Evolutionary conservation across 2,113 vertebrate genomes (phyloP), one percentile per base, ranked within the genome.

Genomic region (Micromys minutus): DNA sequence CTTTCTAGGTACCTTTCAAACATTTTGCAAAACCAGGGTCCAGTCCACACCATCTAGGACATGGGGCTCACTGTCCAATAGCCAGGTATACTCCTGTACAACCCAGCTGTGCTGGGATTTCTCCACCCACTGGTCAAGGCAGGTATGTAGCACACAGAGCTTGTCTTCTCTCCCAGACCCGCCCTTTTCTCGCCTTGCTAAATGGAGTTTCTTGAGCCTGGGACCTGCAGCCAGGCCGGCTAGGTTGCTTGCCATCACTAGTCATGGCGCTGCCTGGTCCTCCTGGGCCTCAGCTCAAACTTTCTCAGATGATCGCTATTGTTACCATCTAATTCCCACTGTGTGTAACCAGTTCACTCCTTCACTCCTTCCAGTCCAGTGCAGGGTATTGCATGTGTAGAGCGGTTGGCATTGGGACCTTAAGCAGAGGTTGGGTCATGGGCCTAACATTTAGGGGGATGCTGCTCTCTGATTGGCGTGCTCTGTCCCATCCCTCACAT

Each of bases 1-100:
- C 39, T 36, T 36, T 90, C 15, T 65, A 81, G 57, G 45, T 39
- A 89, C 42, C 79, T 93, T 81, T 88, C 17, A 94, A 31, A 29
- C 45, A n/a, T 3, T 21, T n/a, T 42, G 42, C 80, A 42, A 47
- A 31, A 31, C 6, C 15, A 7, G 52, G 34, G 17, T 61, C 39
- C 31, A 61, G 69, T 12, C 45, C 17, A 4, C 0, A 15, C 42
- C 36, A 29, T 15, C 50, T 50, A 61, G 75, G 52, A 26, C 10
- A 69, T 12, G 21, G 12, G 45, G 24, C n/a, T 89, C 57, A 21
- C 21, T 22, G 31, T 61, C 36, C 24, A 2, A 7, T 15, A 17
- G 17, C 67, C 24, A 19, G 55, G 57, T 47, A 15, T 57, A 1
- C n/a, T 57, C 11, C 0, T 7, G 2, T 1, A 5, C 7, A 24